Percentiles rank a stretch among this genome's conserved stretches.
Conservation (phyloP, 1,140 invertebrate genomes). For the Megalopta genalis region DNA sequence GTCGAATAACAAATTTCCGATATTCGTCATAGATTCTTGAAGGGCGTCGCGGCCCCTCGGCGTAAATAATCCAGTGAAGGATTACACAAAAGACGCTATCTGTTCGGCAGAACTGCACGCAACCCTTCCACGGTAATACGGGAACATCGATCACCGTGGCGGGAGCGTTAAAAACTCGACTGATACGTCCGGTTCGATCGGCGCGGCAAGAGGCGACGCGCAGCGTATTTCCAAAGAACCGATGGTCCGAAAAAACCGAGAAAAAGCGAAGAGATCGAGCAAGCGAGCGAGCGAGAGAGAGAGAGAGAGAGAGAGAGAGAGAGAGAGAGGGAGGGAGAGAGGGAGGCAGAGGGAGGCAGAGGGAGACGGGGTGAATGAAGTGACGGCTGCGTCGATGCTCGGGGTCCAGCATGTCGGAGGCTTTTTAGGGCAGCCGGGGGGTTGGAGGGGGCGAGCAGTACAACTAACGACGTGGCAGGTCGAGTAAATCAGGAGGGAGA, state of each 20-base stretch:
- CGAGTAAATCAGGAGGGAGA: conserved; percentile 71
- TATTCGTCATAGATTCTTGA: too few species aligned
- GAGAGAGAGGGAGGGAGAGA: background rate
- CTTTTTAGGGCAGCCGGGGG: conserved; percentile 45
- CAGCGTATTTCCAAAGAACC: conserved; percentile 43
- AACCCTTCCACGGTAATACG: background rate
- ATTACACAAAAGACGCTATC: background rate
- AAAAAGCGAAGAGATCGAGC: background rate
- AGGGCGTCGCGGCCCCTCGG: too few species aligned
- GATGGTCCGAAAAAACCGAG: background rate
- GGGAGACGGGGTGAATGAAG: background rate
- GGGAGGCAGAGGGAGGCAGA: background rate
- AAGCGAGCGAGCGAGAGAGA: too few species aligned
- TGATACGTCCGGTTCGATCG: conserved; percentile 3
- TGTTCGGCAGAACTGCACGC: background rate
- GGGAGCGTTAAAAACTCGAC: background rate
- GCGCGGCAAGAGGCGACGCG: conserved; percentile 15
- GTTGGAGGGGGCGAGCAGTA: conserved; percentile 35
- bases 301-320: background rate
- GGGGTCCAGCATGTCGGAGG: conserved; percentile 32
- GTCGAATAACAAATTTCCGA: too few species aligned
- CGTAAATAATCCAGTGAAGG: background rate
- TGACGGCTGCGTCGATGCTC: conserved; percentile 43
- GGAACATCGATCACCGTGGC: conserved; percentile 20
- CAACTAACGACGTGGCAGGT: conserved; percentile 68